phyloP scores from a whole-genome alignment of 2,113 vertebrate species.

The Amia ocellicauda region DNA sequence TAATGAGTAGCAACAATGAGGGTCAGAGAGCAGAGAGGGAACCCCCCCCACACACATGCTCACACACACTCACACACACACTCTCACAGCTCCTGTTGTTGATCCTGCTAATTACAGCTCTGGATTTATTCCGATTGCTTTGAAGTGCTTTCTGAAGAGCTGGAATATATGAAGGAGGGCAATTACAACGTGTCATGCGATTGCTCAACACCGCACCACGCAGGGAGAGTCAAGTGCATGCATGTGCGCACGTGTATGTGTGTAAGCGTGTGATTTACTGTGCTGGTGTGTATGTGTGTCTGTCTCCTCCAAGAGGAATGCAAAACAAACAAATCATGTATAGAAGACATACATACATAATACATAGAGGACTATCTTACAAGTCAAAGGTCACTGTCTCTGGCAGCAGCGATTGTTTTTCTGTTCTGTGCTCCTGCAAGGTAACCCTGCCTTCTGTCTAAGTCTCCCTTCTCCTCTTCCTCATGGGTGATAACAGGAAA shows the following conservation, averaged over 20 bases:
- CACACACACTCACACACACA: no score
- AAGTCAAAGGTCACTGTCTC: no score
- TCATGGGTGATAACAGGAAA: no score
- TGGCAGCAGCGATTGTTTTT: no score
- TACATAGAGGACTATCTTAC: no score
- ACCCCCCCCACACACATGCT: no score
- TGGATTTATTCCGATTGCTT: slow-evolving; percentile 66
- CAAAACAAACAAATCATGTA: no score
- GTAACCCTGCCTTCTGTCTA: no score
- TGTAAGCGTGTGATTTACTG: neutral
- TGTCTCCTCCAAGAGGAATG: no score
- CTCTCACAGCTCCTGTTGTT: slow-evolving; percentile 65
- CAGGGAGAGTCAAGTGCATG: slow-evolving; percentile 32
- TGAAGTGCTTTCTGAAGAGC: slow-evolving; percentile 76
- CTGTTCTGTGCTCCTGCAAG: no score
- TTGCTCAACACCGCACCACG: slow-evolving; percentile 66
- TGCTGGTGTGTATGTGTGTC: neutral
- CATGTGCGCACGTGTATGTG: slow-evolving; percentile 22
- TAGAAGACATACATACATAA: no score
- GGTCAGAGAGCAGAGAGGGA: slow-evolving; percentile 46
- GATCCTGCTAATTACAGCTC: slow-evolving; percentile 72
- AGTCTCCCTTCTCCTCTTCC: no score
- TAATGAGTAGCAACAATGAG: slow-evolving; percentile 69
- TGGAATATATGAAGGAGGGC: slow-evolving; percentile 71
- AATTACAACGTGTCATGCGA: slow-evolving; percentile 73